These are phyloP conservation scores for Mimas tiliae DNA, from an alignment of 2,888 invertebrate species.

Conservation along the genomic window DNA sequence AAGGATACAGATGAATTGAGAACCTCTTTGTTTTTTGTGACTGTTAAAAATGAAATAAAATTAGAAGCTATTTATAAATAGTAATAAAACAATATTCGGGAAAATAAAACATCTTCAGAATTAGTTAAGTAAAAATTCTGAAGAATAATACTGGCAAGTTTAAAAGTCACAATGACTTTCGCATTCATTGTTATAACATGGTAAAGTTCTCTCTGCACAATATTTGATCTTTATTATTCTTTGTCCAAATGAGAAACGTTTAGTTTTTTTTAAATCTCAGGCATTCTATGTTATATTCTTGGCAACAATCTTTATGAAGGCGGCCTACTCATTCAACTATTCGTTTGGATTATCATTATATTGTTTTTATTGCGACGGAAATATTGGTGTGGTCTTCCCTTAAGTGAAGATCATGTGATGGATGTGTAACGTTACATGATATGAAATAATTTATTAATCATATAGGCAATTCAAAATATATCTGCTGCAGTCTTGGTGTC, in stretches of 20 bases:
- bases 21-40: too few species aligned
- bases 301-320: constrained; percentile 49
- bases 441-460: too few species aligned
- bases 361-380: background rate
- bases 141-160: constrained; percentile 18
- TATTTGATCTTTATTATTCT: constrained; percentile 49
- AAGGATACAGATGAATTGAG: too few species aligned
- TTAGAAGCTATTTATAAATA: too few species aligned
- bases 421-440: too few species aligned
- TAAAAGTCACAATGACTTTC: constrained; percentile 24
- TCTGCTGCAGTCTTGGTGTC: too few species aligned
- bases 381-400: too few species aligned
- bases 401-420: too few species aligned
- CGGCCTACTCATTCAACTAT: constrained; percentile 42
- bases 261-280: constrained; percentile 52
- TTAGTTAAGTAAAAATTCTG: constrained; percentile 16
- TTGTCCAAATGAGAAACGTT: constrained; percentile 48
- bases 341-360: background rate
- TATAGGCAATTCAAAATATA: too few species aligned
- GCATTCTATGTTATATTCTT: constrained; percentile 47
- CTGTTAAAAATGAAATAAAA: too few species aligned
- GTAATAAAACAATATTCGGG: constrained; percentile 11
- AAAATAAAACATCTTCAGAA: constrained; percentile 15
- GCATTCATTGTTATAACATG: constrained; percentile 30
- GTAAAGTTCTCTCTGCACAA: constrained; percentile 47